Evolutionary conservation across 2,888 invertebrate species (phyloP).

Genomic region (Parochlus steinenii): DNA sequence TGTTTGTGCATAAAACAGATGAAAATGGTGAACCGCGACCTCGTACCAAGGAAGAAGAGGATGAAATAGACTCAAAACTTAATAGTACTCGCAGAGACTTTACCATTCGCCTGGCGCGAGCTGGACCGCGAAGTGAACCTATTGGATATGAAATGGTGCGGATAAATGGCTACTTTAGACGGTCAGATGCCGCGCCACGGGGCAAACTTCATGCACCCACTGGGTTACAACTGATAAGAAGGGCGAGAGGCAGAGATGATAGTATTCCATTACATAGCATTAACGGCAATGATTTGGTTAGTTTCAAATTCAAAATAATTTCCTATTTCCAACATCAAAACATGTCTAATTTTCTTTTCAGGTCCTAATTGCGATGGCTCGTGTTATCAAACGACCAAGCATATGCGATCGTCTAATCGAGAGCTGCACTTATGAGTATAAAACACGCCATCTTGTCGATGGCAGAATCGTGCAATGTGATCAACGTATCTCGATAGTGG

Average conservation of each 20-base stretch:
- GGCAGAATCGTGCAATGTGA: conserved; percentile 81
- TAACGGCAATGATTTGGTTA: conserved; percentile 44
- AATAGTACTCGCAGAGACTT: conserved; percentile 37
- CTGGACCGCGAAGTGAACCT: conserved; percentile 54
- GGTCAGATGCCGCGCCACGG: conserved; percentile 37
- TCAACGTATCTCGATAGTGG: conserved; percentile 74
- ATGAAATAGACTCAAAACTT: conserved; percentile 24
- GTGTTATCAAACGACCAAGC: conserved; percentile 50
- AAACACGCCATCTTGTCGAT: conserved; percentile 76
- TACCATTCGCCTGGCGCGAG: conserved; percentile 42
- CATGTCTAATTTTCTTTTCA: conserved; percentile 18
- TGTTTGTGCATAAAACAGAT: conserved; percentile 24
- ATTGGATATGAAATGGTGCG: conserved; percentile 52
- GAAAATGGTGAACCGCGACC: conserved; percentile 36
- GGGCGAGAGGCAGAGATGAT: conserved; percentile 36
- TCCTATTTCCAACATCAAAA: neutral
- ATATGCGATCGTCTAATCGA: conserved; percentile 48
- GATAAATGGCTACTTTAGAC: conserved; percentile 45
- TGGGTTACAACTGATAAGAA: conserved; percentile 30
- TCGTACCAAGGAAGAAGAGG: conserved; percentile 29
- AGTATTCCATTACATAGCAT: conserved; percentile 32
- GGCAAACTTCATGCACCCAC: conserved; percentile 32
- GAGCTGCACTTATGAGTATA: conserved; percentile 66
- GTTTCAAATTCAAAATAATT: conserved; percentile 12
- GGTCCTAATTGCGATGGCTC: conserved; percentile 56